Evolutionary conservation across 2,888 invertebrate species (phyloP), one percentile per base, ranked within the genome.

Genomic region (Cheilosia pagana): DNA sequence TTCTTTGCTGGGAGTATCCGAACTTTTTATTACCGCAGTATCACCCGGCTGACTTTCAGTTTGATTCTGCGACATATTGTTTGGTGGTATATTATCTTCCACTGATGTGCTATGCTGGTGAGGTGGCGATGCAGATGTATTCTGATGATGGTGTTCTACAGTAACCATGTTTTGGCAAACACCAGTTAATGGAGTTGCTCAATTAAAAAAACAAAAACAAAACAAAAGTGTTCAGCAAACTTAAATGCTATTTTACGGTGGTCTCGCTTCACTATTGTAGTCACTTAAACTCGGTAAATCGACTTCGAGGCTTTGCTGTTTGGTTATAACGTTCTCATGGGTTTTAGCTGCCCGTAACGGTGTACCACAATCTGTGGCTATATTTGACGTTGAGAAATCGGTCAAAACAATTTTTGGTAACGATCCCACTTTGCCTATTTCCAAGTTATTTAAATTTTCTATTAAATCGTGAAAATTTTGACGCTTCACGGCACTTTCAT

Each of bases 361-460:
- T 65, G 60, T 53, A 16, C 8, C 19, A 31, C 43, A 55, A 39
- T 71, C 81, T 86, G 83, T 86, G 79, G 87, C 65, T 62, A 12
- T 16, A 10, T 41, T 68, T 19, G 60, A 23, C 41, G 87, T 81
- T 65, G 88, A 90, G 57, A 88, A 92, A 86, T 92, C 91, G 35
- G 91, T 91, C 60, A 91, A 87, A 41, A 91, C 89, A 14, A 92
- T 91, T 87, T 89, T 90, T 59, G 92, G 92, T 76, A 91, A 87
- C 59, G 75, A 76, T 25, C 68, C 82, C 35, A 85, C 75, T 71
- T 89, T 89, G 65, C 87, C 88, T 74, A 91, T 82, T 68, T 89
- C 89, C 70, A 91, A 86, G 75, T 88, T 87, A 52, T 72, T 87
- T 28, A 89, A 55, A 65, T 91, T 90, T 75, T 90, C 90, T 70